Percentiles rank a stretch among this genome's conserved stretches.
phyloP scores from a whole-genome alignment of 2,888 invertebrate species.

The Charanyca ferruginea region DNA sequence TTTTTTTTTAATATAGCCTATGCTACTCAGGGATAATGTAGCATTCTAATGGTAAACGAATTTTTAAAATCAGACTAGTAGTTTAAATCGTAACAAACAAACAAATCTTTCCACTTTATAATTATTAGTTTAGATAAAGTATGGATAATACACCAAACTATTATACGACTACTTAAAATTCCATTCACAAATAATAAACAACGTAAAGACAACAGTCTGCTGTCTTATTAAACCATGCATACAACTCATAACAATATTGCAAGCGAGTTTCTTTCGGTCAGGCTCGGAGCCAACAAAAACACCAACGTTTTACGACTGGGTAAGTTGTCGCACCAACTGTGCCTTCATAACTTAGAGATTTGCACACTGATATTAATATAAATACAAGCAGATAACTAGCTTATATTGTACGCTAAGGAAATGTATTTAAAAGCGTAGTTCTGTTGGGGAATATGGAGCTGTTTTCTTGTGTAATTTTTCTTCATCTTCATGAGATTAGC shows the following conservation, averaged over 20 bases:
- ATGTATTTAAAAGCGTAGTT: neutral
- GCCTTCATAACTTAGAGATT: constrained; percentile 45
- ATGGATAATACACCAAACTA: no score
- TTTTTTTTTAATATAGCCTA: no score
- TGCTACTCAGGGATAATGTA: no score
- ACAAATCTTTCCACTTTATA: no score
- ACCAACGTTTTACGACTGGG: constrained; percentile 34
- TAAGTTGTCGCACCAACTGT: constrained; percentile 51
- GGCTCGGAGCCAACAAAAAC: constrained; percentile 58
- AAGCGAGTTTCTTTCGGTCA: constrained; percentile 43
- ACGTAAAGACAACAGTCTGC: constrained; percentile 1
- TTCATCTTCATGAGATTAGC: neutral
- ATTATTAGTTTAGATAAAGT: no score
- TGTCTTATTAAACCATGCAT: constrained; percentile 40
- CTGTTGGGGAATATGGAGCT: neutral
- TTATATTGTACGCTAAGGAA: constrained; percentile 21
- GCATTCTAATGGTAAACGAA: no score
- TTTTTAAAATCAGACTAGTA: no score
- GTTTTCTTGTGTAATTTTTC: neutral
- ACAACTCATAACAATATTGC: constrained; percentile 48
- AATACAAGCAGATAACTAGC: constrained; percentile 28
- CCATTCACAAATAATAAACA: constrained; percentile 1
- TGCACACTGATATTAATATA: constrained; percentile 44
- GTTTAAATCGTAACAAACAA: no score
- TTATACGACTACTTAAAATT: neutral